phyloP scores from a whole-genome alignment of 2,797 vertebrate genomes.

The Siniperca scherzeri region DNA sequence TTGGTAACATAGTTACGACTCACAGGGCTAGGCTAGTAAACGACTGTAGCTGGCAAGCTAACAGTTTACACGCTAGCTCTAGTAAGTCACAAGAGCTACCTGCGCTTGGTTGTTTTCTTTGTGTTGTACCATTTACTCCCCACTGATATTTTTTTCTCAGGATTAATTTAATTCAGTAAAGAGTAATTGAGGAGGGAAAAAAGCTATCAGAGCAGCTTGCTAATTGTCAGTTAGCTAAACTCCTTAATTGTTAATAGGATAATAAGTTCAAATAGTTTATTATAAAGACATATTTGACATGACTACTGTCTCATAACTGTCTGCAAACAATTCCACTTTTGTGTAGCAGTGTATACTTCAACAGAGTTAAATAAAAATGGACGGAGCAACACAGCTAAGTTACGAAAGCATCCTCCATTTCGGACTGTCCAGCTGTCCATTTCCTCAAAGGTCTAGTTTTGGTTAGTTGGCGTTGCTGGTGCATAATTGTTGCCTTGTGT shows the following conservation, averaged over 20 bases:
- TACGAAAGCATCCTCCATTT: background rate
- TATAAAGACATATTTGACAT: no score
- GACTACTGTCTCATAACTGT: no score
- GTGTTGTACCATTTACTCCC: background rate
- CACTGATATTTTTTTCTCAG: background rate
- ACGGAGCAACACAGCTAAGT: background rate
- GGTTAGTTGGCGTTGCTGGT: background rate
- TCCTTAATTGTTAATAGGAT: no score
- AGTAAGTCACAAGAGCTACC: background rate
- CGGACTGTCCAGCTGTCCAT: background rate
- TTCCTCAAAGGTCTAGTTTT: background rate
- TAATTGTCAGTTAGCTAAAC: background rate
- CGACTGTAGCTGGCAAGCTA: no score
- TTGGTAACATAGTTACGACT: no score
- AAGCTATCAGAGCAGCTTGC: background rate
- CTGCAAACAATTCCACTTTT: no score
- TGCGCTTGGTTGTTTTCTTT: background rate
- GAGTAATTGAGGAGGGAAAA: background rate
- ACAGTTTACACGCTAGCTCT: background rate
- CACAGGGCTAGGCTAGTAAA: no score
- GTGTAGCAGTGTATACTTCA: no score
- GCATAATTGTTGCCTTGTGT: background rate
- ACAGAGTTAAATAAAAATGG: background rate
- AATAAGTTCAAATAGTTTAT: no score
- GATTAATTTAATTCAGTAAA: background rate